Evolutionary conservation across 2,888 invertebrate species (phyloP), one percentile per base, ranked within the genome.

Genomic region (Therioaphis trifolii): DNA sequence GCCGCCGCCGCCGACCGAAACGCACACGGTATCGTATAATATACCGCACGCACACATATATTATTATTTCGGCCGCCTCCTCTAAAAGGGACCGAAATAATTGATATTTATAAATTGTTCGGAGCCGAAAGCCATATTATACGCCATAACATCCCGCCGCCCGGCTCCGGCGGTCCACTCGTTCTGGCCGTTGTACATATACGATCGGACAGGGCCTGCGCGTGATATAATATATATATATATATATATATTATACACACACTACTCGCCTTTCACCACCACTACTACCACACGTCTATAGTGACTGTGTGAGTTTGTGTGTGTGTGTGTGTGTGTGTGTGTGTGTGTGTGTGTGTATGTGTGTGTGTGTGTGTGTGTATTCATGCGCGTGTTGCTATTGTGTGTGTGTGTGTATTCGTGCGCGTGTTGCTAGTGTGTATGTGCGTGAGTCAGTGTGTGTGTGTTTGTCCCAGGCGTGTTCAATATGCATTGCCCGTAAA

Each of bases 61-160:
- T n/a, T n/a, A n/a, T n/a, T n/a, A n/a, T 21, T 4, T 55, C 5
- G n/a, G 15, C 18, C 0, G 29, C 21, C 18, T n/a, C n/a, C 27
- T 72, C 63, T 46, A 49, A 35, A 49, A 49, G 21, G 66, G 77
- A 29, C 21, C 29, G 66, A 66, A 66, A 66, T 78, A 78, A 78
- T 78, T 66, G 66, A 78, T 78, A 78, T 78, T 78, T 78, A 78
- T 78, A 66, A 78, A 78, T 78, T 49, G 66, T 68, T 49, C 9
- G 29, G 66, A 46, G 66, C 52, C n/a, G 49, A 52, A 78, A 66
- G 29, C 52, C 49, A 35, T 21, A 66, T 18, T 77, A n/a, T n/a
- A 49, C 7, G 29, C 46, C 63, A n/a, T n/a, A 52, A 35, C 46
- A 27, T 61, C 75, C 52, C 21, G n/a, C n/a, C n/a, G n/a, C n/a